Evolutionary conservation across 2,888 invertebrate species (phyloP), one percentile per base, ranked within the genome.

Genomic region (Trichogramma evanescens): DNA sequence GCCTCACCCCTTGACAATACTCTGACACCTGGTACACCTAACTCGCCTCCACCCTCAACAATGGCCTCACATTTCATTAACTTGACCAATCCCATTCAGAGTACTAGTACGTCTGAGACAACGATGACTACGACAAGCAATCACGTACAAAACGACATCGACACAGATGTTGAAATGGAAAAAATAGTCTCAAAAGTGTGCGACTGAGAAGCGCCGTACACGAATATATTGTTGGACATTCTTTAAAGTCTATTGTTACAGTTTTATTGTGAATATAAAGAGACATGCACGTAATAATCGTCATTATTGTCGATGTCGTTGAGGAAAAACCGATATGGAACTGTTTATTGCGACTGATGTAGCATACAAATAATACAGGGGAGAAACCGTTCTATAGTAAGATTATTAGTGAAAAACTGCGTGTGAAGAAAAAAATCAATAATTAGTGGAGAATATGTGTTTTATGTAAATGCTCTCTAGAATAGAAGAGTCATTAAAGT

Each of bases 111-210:
- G 69, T 62, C 56, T 10, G 66, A 61, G 26, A 68, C 63, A 59
- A 62, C 66, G 49, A 62, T 70, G 54, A 60, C 78, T 52, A 58
- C 67, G 59, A 67, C 67, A 56, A 66, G 65, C 64, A 74, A 74
- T 69, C 71, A 74, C 57, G 71, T 74, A 49, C 70, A 74, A 67
- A 73, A 81, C 65, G 80, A 82, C 70, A 81, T 82, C 68, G 85
- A 86, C 74, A 82, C 84, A 69, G 87, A 88, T 79, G 84, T 86
- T 76, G 87, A 88, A 77, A 87, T 89, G 86, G 88, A 88, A 80
- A 88, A 88, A 79, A 86, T 88, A 81, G 88, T 88, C 68, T 84
- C 86, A 69, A 85, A 87, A 77, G 86, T 84, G 77, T 82, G 83
- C 75, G 82, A 83, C 80, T 83, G 56, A 81, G 81, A 75, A 70